These are phyloP conservation scores for Poecilia velifera DNA, from an alignment of 2,797 vertebrate species.

Conservation along the genomic window DNA sequence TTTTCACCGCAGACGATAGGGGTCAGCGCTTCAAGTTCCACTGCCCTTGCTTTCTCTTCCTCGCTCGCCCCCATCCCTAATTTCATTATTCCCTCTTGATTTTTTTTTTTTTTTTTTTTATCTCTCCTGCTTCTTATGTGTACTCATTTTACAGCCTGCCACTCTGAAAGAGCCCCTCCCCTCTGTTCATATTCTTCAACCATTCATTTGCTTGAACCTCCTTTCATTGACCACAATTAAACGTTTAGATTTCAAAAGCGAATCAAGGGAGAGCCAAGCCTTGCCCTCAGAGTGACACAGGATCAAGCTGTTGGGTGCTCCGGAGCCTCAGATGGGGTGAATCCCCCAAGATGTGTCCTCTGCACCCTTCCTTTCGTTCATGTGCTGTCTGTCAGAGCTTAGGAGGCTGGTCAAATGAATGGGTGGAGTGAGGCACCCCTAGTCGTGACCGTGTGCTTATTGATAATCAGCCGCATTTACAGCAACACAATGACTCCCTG, in stretches of 20 bases:
- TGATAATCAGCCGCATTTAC: slow-evolving; percentile 72
- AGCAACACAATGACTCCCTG: slow-evolving; percentile 65
- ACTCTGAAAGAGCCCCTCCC: slow-evolving; percentile 68
- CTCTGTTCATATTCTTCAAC: slow-evolving; percentile 73
- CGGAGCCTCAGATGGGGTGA: slow-evolving; percentile 74
- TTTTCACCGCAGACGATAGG: slow-evolving; percentile 93
- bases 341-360: slow-evolving; percentile 81
- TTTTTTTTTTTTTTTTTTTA: slow-evolving; percentile 63
- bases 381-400: slow-evolving; percentile 76
- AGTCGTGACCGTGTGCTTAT: slow-evolving; percentile 76
- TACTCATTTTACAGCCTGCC: slow-evolving; percentile 78
- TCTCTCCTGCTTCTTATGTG: slow-evolving; percentile 74
- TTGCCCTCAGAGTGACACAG: slow-evolving; percentile 79
- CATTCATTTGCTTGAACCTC: slow-evolving; percentile 80
- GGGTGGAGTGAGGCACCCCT: slow-evolving; percentile 66
- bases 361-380: slow-evolving; percentile 74
- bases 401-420: slow-evolving; percentile 69
- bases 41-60: slow-evolving; percentile 72
- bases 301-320: slow-evolving; percentile 82
- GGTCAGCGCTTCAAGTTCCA: slow-evolving; percentile 93
- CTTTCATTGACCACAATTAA: slow-evolving; percentile 84
- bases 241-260: slow-evolving; percentile 84
- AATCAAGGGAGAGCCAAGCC: slow-evolving; percentile 77
- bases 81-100: slow-evolving; percentile 92
- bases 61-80: slow-evolving; percentile 82